Evolutionary conservation across 1,140 invertebrate species (phyloP).

Genomic region (Trichoplusia ni): DNA sequence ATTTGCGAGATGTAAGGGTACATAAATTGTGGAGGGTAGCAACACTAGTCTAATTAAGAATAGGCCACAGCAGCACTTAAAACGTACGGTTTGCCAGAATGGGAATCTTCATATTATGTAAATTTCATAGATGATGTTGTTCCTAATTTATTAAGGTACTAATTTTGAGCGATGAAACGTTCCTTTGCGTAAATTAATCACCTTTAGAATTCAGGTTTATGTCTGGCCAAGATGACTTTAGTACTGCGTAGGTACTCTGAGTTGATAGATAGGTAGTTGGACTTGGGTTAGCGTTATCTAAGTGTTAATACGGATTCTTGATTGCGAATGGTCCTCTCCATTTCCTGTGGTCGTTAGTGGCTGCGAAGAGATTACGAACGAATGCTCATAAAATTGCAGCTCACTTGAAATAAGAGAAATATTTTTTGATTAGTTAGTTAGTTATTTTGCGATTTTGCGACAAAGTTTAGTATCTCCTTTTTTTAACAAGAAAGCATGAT

Average conservation of each 20-base stretch:
- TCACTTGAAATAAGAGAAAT: too few species aligned
- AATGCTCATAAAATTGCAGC: too few species aligned
- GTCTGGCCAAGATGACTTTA: background rate
- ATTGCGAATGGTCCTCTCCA: constrained; percentile 6
- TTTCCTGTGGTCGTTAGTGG: background rate
- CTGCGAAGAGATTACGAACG: background rate
- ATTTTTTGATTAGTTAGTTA: too few species aligned
- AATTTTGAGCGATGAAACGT: constrained; percentile 26
- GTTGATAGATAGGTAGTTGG: background rate
- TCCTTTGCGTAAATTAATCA: constrained; percentile 7
- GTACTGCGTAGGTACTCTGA: constrained; percentile 1
- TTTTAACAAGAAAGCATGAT: too few species aligned
- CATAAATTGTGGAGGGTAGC: constrained; percentile 2
- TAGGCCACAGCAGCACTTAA: constrained; percentile 9
- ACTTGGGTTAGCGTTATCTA: background rate
- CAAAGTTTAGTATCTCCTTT: too few species aligned
- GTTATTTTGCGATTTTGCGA: too few species aligned
- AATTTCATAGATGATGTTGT: constrained; percentile 35
- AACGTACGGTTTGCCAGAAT: constrained; percentile 24
- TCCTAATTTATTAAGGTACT: constrained; percentile 36
- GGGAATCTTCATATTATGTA: constrained; percentile 38
- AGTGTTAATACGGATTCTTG: constrained; percentile 3
- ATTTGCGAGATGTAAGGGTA: constrained; percentile 2
- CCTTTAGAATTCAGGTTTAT: background rate
- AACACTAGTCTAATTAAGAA: constrained; percentile 24